These are phyloP conservation scores for Malacoraja senta DNA, from an alignment of 2,797 vertebrate genomes.

Conservation along the genomic window DNA sequence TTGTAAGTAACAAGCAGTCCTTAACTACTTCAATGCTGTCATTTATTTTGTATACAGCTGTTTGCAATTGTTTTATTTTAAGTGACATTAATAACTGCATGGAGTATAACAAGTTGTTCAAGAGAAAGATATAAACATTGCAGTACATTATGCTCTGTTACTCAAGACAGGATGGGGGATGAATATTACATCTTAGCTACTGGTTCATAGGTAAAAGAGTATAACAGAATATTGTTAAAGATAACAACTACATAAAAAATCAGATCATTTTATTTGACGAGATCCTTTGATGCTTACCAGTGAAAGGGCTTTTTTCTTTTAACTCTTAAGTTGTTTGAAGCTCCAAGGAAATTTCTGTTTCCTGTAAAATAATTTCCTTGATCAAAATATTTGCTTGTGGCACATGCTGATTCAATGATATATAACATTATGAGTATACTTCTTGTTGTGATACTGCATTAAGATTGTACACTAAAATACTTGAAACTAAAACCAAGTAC, in stretches of 20 bases:
- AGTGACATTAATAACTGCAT: background rate
- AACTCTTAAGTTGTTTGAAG: background rate
- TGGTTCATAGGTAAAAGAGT: background rate
- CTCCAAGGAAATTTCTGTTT: background rate
- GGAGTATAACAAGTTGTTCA: background rate
- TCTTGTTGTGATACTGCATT: background rate
- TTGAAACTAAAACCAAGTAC: background rate
- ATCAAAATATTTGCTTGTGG: background rate
- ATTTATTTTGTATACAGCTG: background rate
- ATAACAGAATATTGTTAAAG: background rate
- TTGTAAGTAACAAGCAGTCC: conserved; percentile 72
- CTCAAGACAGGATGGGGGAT: background rate
- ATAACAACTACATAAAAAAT: background rate
- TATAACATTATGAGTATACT: background rate
- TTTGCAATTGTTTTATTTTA: background rate
- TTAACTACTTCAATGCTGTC: background rate
- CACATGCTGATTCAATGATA: background rate
- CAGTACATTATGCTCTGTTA: background rate
- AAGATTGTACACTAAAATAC: background rate
- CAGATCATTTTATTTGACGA: background rate
- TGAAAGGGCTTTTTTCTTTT: background rate
- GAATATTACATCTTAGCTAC: background rate
- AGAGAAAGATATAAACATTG: background rate
- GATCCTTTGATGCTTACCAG: background rate
- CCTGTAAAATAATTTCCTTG: background rate